phyloP scores from a whole-genome alignment of 1,140 invertebrate species.

The Apis cerana region DNA sequence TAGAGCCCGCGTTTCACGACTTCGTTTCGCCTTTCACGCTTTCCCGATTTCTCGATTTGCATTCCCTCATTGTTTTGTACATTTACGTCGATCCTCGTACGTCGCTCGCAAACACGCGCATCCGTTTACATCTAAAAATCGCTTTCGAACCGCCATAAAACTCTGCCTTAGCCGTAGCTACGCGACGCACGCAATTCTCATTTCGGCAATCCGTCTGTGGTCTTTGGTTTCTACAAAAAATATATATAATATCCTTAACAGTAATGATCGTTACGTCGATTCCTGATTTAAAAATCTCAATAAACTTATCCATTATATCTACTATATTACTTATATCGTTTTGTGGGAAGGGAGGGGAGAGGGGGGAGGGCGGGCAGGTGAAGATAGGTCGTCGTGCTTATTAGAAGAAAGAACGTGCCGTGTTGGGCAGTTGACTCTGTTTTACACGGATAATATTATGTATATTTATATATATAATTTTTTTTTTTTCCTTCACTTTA shows the following conservation, averaged over 20 bases:
- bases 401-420: slow-evolving; percentile 56
- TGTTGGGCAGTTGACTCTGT: slow-evolving; percentile 55
- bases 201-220: slow-evolving; percentile 64
- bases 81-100: slow-evolving; percentile 51
- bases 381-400: slow-evolving; percentile 48
- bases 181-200: slow-evolving; percentile 54
- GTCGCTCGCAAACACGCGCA: slow-evolving; percentile 44
- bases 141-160: slow-evolving; percentile 39
- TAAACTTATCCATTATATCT: slow-evolving; percentile 65
- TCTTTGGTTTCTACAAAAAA: slow-evolving; percentile 77
- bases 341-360: neutral
- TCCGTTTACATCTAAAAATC: slow-evolving; percentile 33
- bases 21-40: slow-evolving; percentile 48
- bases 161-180: slow-evolving; percentile 44
- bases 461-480: slow-evolving; percentile 36
- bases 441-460: slow-evolving; percentile 50
- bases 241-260: slow-evolving; percentile 75
- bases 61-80: slow-evolving; percentile 11
- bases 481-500: slow-evolving; percentile 54
- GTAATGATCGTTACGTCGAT: slow-evolving; percentile 70
- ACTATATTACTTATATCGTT: slow-evolving; percentile 55
- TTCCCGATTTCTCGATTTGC: slow-evolving; percentile 15
- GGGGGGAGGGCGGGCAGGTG: neutral
- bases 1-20: neutral
- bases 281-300: slow-evolving; percentile 72